Evolutionary conservation across 1,140 invertebrate species (phyloP).

Genomic region (Diuraphis noxia): DNA sequence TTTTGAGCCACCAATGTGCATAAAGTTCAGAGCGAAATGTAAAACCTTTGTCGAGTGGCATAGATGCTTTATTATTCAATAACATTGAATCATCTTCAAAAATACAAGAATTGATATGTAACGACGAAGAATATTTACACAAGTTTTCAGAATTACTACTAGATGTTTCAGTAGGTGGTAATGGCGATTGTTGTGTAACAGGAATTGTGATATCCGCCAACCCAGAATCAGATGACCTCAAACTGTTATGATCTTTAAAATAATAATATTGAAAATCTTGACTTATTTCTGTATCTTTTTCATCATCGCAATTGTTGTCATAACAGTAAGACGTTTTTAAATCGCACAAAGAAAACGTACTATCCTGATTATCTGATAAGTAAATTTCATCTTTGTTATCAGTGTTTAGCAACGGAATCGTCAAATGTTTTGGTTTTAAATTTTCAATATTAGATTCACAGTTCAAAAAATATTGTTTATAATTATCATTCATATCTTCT

Average conservation of each 20-base stretch:
- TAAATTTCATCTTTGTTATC: slow-evolving; percentile 12
- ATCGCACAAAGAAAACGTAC: slow-evolving; percentile 24
- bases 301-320: not conserved
- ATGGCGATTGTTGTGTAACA: slow-evolving; percentile 58
- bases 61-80: slow-evolving; percentile 68
- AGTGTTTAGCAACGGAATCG: not conserved
- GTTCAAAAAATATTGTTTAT: not conserved
- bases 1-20: slow-evolving; percentile 90
- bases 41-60: slow-evolving; percentile 64
- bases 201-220: slow-evolving; percentile 78
- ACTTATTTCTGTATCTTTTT: slow-evolving; percentile 37
- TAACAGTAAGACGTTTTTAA: slow-evolving; percentile 20
- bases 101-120: slow-evolving; percentile 65
- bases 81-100: slow-evolving; percentile 74
- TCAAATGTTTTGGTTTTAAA: slow-evolving; percentile 36
- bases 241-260: slow-evolving; percentile 58
- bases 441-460: not conserved
- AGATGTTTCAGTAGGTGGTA: slow-evolving; percentile 59
- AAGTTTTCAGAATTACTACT: slow-evolving; percentile 66
- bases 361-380: slow-evolving; percentile 25
- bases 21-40: slow-evolving; percentile 77
- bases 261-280: slow-evolving; percentile 29
- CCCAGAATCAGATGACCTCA: slow-evolving; percentile 76
- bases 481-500: slow-evolving; percentile 2
- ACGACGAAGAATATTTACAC: slow-evolving; percentile 73